Base-by-base conservation (phyloP, 2,113 vertebrate genomes). In the Pipra filicauda region DNA sequence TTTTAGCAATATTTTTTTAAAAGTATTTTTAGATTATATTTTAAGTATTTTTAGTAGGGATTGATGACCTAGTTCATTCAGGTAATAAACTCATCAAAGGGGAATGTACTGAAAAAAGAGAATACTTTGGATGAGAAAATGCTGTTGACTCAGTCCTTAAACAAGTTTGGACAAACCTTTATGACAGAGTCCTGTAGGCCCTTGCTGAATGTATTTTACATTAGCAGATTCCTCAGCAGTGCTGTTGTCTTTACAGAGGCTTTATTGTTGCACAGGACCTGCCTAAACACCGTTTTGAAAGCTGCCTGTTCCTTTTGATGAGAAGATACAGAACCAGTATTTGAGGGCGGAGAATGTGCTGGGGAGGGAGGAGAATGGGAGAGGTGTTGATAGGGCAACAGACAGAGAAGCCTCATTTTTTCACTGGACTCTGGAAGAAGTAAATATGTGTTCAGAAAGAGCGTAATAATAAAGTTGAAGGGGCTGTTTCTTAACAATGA, bases 311-410 rank as follows among this genome's bases (percentile, higher is more conserved):
- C 89, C 72, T 89, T 88, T 81, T 96, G 93, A 96, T 96, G 96
- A 85, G 95, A 35, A 89, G 88, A 97, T 92, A 88, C 46, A 71
- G 77, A 96, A 92, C 81, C 79, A 96, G 92, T 83, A 18, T 41
- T 62, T 84, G 93, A 95, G 97, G 97, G 97, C 95, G 97, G 96
- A 77, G 95, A 96, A 91, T 93, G 69, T 71, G 88, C 83, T 84
- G 79, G 83, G 78, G 94, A 93, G 95, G 94, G 90, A 96, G 95
- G 93, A 95, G 95, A 97, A 95, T 83, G 80, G 58, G 91, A 94
- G 95, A 96, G 91, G 89, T 93, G 91, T 94, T 95, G 94, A 81
- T 92, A 96, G 93, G 94, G 85, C 87, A 93, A 11, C 82, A 88
- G 75, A 9, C 27, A 88, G 84, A 92, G 80, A 77, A 91, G 80